Base-by-base conservation (phyloP, 2,888 invertebrate species). In the Thymelicus sylvestris region DNA sequence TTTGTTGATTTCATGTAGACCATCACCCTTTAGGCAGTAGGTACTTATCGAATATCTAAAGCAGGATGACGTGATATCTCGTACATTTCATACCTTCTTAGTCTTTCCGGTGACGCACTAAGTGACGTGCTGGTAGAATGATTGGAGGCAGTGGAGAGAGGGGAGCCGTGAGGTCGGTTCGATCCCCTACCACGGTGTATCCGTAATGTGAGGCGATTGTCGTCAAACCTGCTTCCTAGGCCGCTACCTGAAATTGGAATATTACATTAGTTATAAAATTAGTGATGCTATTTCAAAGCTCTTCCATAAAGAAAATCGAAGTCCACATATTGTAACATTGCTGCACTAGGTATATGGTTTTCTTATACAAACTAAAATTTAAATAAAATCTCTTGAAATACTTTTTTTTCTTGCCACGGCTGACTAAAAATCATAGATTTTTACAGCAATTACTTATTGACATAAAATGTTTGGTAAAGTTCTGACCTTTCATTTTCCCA, bases 111-210 rank as follows among this genome's bases (percentile, higher is more conserved):
- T 0, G 96, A 96, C 2, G 96, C 95, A 73, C 96, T 96, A 1
- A 95, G 89, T 0, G 95, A 95, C 0, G 96, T 96, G 73, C 95
- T 96, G 12, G 95, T 96, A 66, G 95, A 96, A 81, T 96, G 96
- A 73, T 95, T 95, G 75, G 96, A 96, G 38, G 96, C 96, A 69
- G 95, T 96, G 66, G 96, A 96, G 59, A 95, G 94, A 5, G 95
- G 96, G 6, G 95, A 96, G 41, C 95, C 96, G 78, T 95, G 95
- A 38, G 98, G 97, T 65, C 97, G 94, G 72, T 97, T 97, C 4
- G 96, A 96, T 0, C 97, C 96, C 0, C 97, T 94, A 0, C 98
- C 98, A 0, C 98, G 95, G 88, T 99, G 98, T 79, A 99, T 98
- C 77, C 98, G 95, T 73, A 99, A 89, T 0, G 98, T 98, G 50